These are phyloP conservation scores for Eupristina koningsbergeri DNA, from an alignment of 1,140 invertebrate genomes.

Conservation along the genomic window DNA sequence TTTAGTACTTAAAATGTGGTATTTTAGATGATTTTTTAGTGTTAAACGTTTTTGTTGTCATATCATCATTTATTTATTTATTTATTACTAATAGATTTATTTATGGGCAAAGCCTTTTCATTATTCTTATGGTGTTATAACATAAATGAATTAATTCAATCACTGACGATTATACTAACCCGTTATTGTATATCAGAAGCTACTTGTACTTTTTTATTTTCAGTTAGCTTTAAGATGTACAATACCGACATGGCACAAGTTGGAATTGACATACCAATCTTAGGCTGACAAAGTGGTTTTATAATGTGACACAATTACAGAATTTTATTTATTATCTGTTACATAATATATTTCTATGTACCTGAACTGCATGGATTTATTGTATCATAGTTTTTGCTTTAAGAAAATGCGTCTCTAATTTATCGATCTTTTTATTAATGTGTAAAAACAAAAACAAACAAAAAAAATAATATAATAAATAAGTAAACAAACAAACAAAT, in stretches of 20 bases:
- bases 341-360: slow-evolving; percentile 43
- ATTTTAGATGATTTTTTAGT: slow-evolving; percentile 15
- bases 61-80: slow-evolving; percentile 25
- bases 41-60: slow-evolving; percentile 24
- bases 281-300: not conserved
- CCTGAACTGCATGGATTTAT: slow-evolving; percentile 35
- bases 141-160: not conserved
- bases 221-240: not conserved
- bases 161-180: not conserved
- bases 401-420: not conserved
- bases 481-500: no score
- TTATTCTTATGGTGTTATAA: not conserved
- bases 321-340: slow-evolving; percentile 32
- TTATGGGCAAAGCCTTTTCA: slow-evolving; percentile 25
- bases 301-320: slow-evolving; percentile 22
- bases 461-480: not conserved
- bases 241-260: not conserved
- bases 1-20: slow-evolving; percentile 27
- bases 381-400: slow-evolving; percentile 20
- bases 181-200: not conserved
- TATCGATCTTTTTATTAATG: not conserved
- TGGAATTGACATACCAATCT: not conserved
- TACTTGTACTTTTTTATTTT: slow-evolving; percentile 1
- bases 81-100: slow-evolving; percentile 29
- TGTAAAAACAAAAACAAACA: not conserved